Conservation (phyloP, 2,797 vertebrate genomes). For the Leptoclinus maculatus region DNA sequence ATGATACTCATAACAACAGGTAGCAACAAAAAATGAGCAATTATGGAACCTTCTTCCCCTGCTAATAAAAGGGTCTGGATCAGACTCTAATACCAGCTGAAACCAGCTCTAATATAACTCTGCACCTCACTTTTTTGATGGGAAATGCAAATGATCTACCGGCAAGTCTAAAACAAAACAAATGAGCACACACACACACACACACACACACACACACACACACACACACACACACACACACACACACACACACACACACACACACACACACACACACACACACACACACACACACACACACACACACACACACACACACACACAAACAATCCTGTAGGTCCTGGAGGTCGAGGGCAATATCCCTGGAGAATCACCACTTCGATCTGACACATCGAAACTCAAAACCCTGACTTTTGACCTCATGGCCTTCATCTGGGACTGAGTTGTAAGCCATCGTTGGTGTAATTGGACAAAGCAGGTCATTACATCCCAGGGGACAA, state of each 20-base stretch:
- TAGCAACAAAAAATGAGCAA: constrained; percentile 26
- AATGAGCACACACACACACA: constrained; percentile 22
- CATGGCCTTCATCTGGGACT: constrained; percentile 53
- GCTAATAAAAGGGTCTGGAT: constrained; percentile 23
- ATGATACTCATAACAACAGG: constrained; percentile 43
- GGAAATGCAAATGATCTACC: constrained; percentile 41
- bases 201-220: constrained; percentile 7
- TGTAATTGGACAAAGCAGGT: constrained; percentile 61
- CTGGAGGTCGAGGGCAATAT: constrained; percentile 16
- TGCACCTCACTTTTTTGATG: not conserved
- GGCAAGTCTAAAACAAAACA: constrained; percentile 21
- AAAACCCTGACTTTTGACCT: constrained; percentile 58
- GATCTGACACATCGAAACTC: constrained; percentile 32
- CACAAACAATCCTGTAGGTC: not conserved
- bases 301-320: constrained; percentile 8
- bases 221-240: constrained; percentile 6
- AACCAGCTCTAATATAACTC: constrained; percentile 3
- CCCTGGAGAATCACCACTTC: constrained; percentile 42
- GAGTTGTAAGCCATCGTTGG: constrained; percentile 40
- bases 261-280: constrained; percentile 6
- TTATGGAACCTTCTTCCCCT: not conserved
- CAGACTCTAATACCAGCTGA: no score
- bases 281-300: constrained; percentile 8
- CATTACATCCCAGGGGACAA: constrained; percentile 45
- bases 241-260: constrained; percentile 6